Evolutionary conservation across 2,888 invertebrate genomes (phyloP).

Genomic region (Neria commutata): DNA sequence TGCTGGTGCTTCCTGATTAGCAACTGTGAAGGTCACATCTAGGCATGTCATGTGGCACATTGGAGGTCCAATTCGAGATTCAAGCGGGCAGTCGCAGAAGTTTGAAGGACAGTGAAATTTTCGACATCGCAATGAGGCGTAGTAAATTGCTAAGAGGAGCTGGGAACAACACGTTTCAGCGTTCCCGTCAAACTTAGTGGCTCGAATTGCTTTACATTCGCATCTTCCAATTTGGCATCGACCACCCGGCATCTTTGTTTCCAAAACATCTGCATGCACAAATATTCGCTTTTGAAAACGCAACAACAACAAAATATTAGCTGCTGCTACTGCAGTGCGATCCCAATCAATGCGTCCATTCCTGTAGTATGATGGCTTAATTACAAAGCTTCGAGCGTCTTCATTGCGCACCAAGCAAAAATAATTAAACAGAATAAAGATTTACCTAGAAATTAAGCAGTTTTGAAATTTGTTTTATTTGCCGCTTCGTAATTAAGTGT

Average conservation of each 20-base stretch:
- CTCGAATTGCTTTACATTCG: background rate
- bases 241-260: background rate
- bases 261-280: background rate
- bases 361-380: slow-evolving; percentile 12
- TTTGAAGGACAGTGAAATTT: slow-evolving; percentile 48
- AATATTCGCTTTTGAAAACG: background rate
- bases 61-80: background rate
- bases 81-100: slow-evolving; percentile 1
- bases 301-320: background rate
- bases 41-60: background rate
- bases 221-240: background rate
- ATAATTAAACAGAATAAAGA: slow-evolving; percentile 15
- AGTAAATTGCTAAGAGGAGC: slow-evolving; percentile 35
- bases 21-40: slow-evolving; percentile 27
- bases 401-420: slow-evolving; percentile 14
- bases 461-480: background rate
- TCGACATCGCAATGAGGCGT: slow-evolving; percentile 36
- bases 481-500: slow-evolving; percentile 51
- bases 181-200: too few species aligned
- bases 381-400: slow-evolving; percentile 6
- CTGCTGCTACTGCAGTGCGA: background rate
- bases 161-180: too few species aligned
- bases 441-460: background rate
- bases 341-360: background rate
- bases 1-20: slow-evolving; percentile 21